Base-by-base conservation (phyloP, 2,888 invertebrate genomes). In the Bibio marci region DNA sequence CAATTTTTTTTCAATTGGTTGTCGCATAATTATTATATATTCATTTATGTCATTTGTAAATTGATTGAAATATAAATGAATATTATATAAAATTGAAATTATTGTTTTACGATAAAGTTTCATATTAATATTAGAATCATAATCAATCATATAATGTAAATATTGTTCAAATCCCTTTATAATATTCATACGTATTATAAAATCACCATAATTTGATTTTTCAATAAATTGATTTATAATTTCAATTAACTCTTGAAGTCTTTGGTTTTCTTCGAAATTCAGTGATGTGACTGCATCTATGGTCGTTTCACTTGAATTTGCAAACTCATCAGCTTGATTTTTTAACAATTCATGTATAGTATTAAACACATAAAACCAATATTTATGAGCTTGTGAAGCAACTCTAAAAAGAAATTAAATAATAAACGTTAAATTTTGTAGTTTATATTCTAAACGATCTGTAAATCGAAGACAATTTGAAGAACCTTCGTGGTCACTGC, bases 351-450 rank as follows among this genome's bases (percentile, higher is more conserved):
- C 71, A 35, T 74, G 69, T 30, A 81, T 59, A 1, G 85, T 64
- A 17, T 75, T 71, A 55, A 82, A 90, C 34, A 94, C 59, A 56
- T 83, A 79, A 62, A 90, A 85, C 91, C 92, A 95, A 74, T 87
- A 92, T 55, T 80, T 83, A 45, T 80, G 73, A 0, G 80, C 73
- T 44, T 74, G 71, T 0, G 71, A 64, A 52, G 73, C 71, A 46
- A 80, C 66, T 50, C 77, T 76, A 51, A 39, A 56, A 47, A 48
- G 50, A 14, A n/a, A 34, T 22, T 12, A 46, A 39, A 38, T 40
- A 36, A 30, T 17, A 35, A 10, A 40, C 35, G 22, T 2, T 1
- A 10, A 30, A 10, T 42, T 7, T 34, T 35, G 13, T 4, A 34
- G 31, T 18, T 15, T 18, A 13, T n/a, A 10, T 28, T 8, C 13